Evolutionary conservation across 2,888 invertebrate species (phyloP), one percentile per base, ranked within the genome.

Genomic region (Tolmerus cingulatus): DNA sequence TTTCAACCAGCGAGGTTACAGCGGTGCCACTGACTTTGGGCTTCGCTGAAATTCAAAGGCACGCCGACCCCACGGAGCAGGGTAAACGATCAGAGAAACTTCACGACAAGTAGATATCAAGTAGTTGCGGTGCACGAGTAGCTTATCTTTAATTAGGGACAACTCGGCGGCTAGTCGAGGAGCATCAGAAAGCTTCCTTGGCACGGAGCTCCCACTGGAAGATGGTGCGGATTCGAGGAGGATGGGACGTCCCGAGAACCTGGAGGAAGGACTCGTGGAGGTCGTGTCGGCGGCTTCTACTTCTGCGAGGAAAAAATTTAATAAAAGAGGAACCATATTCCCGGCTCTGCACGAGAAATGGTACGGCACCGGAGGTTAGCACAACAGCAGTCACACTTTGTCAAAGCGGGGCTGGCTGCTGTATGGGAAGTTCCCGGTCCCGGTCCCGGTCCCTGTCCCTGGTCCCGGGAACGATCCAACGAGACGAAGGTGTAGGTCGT

Each of bases 91-190:
- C 27, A 27, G 27, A 37, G 79, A 34, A 79, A 79, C 79, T 79
- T 51, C 79, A 51, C 79, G 79, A 51, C 79, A 79, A 79, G 79
- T 27, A 55, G 79, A 51, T 79, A 79, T 79, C 79, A 79, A 79
- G 79, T 51, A 23, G 30, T 30, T 46, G 79, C 30, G 79, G 30
- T 79, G 79, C 79, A 79, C 79, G 79, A 79, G 79, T 79, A 51
- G 79, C 79, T 79, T 79, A 79, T 79, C 79, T 79, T 79, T 79
- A 79, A 79, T 79, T 79, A 79, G 79, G 51, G 79, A 27, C 79
- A 55, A 79, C 79, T 51, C 79, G n/a, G 46, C 51, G 79, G 51
- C 46, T 79, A 78, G 34, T 23, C 23, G 78, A 30, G 51, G 51
- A 51, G 23, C 51, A 14, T n/a, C 16, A 30, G 27, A n/a, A 55